A percentile compares a stretch with the other conserved stretches of the same genome.
Evolutionary conservation across 2,888 invertebrate species (phyloP).

Genomic region (Frankliniella intonsa): DNA sequence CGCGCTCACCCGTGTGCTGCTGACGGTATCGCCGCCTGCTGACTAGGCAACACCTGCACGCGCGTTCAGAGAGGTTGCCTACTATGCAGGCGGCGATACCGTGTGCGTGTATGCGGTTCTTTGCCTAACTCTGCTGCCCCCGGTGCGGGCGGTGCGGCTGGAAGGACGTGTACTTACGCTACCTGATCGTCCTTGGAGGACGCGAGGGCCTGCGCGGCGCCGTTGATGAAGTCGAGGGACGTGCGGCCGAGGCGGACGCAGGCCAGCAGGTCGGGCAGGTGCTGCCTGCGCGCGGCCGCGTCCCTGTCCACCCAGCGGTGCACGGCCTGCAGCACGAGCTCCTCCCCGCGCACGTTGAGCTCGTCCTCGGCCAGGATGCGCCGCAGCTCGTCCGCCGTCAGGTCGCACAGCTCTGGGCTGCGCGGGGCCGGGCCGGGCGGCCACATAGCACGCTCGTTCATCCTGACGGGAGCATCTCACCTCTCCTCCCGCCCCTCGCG

Average conservation of each 20-base stretch:
- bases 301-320: slow-evolving; percentile 65
- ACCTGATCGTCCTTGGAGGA: slow-evolving; percentile 53
- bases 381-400: slow-evolving; percentile 58
- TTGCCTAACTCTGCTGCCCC: too few relatives aligned
- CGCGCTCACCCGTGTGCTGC: too few relatives aligned
- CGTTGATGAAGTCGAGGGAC: slow-evolving; percentile 55
- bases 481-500: background rate
- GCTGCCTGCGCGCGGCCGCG: slow-evolving; percentile 51
- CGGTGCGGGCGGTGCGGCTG: too few relatives aligned
- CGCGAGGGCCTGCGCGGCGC: slow-evolving; percentile 54
- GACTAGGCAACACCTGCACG: background rate
- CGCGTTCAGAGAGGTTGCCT: background rate
- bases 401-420: slow-evolving; percentile 57
- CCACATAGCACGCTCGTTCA: too few relatives aligned
- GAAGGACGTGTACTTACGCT: slow-evolving; percentile 32
- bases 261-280: slow-evolving; percentile 57
- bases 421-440: background rate
- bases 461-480: background rate
- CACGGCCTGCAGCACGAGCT: slow-evolving; percentile 68
- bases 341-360: slow-evolving; percentile 67
- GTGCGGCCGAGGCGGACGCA: slow-evolving; percentile 65
- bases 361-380: slow-evolving; percentile 65
- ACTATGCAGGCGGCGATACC: too few relatives aligned
- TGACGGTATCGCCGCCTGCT: too few relatives aligned
- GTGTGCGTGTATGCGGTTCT: too few relatives aligned